Evolutionary conservation across 2,797 vertebrate genomes (phyloP), one percentile per base, ranked within the genome.

Genomic region (Atherinosoma microstoma): DNA sequence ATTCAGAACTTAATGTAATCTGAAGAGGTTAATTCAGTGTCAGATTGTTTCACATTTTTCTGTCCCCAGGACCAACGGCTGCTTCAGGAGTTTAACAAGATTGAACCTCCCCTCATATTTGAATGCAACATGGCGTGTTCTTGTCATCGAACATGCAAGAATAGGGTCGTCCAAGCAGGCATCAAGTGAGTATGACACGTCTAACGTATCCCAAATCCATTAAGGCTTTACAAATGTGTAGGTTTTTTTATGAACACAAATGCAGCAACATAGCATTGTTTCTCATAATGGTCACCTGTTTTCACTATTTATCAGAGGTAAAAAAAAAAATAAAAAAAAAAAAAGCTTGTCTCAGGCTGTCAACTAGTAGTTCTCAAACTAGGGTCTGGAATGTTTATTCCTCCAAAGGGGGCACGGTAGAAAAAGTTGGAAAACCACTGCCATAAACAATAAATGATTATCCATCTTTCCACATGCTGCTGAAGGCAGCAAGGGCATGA

Each of bases 41-140:
- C n/a, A 54, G 5, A 1, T 62, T 40, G 13, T 64, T 57, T 20
- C 58, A 2, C 57, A 18, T 35, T 63, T 49, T 60, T 54, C 29
- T 67, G 16, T 51, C 32, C 0, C 13, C 70, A 97, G 97, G 97
- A 97, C 8, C 97, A 97, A 53, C 94, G 97, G 45, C 92, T 98
- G 53, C 95, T 97, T 16, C 97, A 97, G 89, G 97, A 98, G 78
- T 98, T 98, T 81, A 97, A 97, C 87, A 97, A 97, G 88, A 97
- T 97, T 0, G 97, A 98, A 69, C 97, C 97, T 0, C 97, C 97
- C 0, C 94, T 97, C 29, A 98, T 98, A 84, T 97, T 98, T n/a
- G 97, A 97, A 91, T 97, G 97, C 79, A 97, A 98, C 92, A 95
- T 97, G 91, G 97, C 96, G 0, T 97, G 97, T 79, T 96, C 96